Evolutionary conservation across 1,140 invertebrate species (phyloP).

Genomic region (Drosophila takahashii): DNA sequence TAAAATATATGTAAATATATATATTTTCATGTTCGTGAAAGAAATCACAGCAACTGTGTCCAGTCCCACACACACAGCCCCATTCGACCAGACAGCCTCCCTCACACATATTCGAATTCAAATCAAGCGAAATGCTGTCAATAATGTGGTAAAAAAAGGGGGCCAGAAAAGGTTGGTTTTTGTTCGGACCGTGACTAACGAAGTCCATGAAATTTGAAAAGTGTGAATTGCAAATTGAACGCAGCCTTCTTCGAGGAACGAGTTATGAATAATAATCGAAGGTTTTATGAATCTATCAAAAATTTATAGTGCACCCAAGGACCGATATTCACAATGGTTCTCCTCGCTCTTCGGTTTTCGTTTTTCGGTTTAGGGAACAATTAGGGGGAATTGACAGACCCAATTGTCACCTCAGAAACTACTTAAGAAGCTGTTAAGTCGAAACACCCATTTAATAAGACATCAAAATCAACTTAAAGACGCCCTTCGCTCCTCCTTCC

Average conservation of each 20-base stretch:
- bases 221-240: constrained; percentile 81
- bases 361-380: constrained; percentile 1
- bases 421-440: constrained; percentile 77
- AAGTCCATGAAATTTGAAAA: constrained; percentile 79
- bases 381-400: constrained; percentile 12
- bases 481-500: not conserved
- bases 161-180: constrained; percentile 37
- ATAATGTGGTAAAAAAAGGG: constrained; percentile 61
- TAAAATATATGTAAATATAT: constrained; percentile 84
- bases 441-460: constrained; percentile 74
- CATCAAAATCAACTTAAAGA: constrained; percentile 76
- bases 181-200: constrained; percentile 70
- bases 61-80: constrained; percentile 30
- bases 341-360: not conserved
- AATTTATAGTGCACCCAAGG: constrained; percentile 17
- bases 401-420: constrained; percentile 67
- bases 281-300: constrained; percentile 35
- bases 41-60: constrained; percentile 81
- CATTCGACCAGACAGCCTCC: constrained; percentile 21
- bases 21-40: constrained; percentile 74
- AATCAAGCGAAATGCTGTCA: constrained; percentile 82
- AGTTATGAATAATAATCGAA: constrained; percentile 80
- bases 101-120: constrained; percentile 67
- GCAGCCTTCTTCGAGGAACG: constrained; percentile 53
- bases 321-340: not conserved